Base-by-base conservation (phyloP, 2,797 vertebrate genomes). In the Margarornis squamiger region DNA sequence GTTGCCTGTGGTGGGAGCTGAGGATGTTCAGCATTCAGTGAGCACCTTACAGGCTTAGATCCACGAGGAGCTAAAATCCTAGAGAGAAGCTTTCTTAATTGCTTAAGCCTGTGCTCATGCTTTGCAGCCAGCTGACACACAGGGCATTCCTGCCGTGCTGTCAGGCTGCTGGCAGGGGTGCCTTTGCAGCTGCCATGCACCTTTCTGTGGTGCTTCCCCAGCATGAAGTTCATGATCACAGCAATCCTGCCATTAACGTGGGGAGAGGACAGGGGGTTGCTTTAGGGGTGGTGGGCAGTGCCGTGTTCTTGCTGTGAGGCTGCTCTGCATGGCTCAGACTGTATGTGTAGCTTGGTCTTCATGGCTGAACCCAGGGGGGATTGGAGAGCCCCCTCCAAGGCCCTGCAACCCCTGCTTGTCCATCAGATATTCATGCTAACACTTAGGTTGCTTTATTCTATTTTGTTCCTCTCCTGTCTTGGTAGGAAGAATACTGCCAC, bases 51-150 rank as follows among this genome's bases (percentile, higher is more conserved):
- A 36, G 58, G 51, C 67, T 95, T 82, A 80, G 29, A 46, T 30
- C 84, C 3, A 1, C 0, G 1, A 83, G 81, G 85, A 94, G 65
- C 94, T 90, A 34, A 91, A 87, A 90, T 80, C 84, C 63, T 34
- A 6, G 65, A 75, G 77, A 92, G 89, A 48, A 74, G 91, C 92
- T 80, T 91, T 63, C 54, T 48, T 90, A 91, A 83, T 86, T 86
- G 72, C 65, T 80, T 80, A 91, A 93, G 36, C 5, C 78, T 30
- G 27, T 27, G 84, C 84, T 83, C 46, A 12, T 5, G 88, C 85
- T 79, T 36, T 54, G 85, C 85, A 10, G 12, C 41, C 61, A 36
- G 87, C 90, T 94, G 95, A 46, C 86, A 76, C 48, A 1, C 3
- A 15, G 4, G 68, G 55, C 39, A 39, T 49, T 48, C 74, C 80